A percentile compares a stretch with the other conserved stretches of the same genome.
These are phyloP conservation scores for Pagrus major DNA, from an alignment of 2,113 vertebrate species.

Conservation along the genomic window DNA sequence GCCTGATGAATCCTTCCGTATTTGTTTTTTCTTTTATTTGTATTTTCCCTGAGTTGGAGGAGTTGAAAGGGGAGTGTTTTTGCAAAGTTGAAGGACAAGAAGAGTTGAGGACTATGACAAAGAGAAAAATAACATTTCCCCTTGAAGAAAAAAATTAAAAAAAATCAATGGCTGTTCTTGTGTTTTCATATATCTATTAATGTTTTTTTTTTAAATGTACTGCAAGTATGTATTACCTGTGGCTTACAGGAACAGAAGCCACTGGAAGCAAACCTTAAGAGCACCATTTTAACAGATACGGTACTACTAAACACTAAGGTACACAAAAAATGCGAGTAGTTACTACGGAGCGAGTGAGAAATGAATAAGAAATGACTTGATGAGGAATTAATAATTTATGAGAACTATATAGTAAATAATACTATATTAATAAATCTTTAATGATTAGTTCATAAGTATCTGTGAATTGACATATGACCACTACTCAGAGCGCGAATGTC, in stretches of 20 bases:
- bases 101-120: constrained; percentile 81
- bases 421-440: too few relatives aligned
- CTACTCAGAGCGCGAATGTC: too few relatives aligned
- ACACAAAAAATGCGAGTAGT: too few relatives aligned
- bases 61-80: constrained; percentile 74
- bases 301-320: too few relatives aligned
- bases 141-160: constrained; percentile 81
- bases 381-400: too few relatives aligned
- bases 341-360: too few relatives aligned
- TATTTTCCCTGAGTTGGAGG: constrained; percentile 78
- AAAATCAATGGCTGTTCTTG: constrained; percentile 76
- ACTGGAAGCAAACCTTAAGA: background rate
- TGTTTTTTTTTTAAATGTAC: background rate
- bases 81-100: constrained; percentile 62
- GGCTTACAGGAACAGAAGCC: background rate
- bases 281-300: background rate
- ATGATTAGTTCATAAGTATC: too few relatives aligned
- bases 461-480: too few relatives aligned
- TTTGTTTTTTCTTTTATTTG: constrained; percentile 79
- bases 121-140: constrained; percentile 84
- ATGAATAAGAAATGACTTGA: too few relatives aligned
- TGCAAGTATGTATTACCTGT: background rate
- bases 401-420: too few relatives aligned
- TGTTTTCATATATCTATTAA: constrained; percentile 41
- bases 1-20: constrained; percentile 79